Conservation (phyloP, 2,797 vertebrate genomes). For the Ctenopoma kingsleyae region DNA sequence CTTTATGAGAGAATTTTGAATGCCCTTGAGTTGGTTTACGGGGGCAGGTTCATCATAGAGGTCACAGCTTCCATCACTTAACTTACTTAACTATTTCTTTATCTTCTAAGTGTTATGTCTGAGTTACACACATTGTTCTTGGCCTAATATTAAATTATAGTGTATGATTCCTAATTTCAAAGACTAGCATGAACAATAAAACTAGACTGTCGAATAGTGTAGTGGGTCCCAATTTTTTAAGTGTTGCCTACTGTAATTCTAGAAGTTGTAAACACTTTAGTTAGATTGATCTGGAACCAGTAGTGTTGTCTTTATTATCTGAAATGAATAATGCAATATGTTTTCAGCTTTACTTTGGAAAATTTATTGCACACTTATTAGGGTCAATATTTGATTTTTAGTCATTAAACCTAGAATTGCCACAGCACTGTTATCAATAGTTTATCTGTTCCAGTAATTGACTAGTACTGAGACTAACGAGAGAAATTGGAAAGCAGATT, state of each 20-base stretch:
- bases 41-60: fast-evolving
- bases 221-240: background rate
- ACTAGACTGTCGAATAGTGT: background rate
- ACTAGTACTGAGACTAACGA: background rate
- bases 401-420: background rate
- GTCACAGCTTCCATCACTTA: background rate
- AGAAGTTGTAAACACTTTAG: too few species aligned
- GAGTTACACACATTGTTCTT: background rate
- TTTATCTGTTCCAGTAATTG: background rate
- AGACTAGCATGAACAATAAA: background rate
- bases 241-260: too few species aligned
- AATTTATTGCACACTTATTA: too few species aligned
- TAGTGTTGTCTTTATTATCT: background rate
- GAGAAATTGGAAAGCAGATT: background rate
- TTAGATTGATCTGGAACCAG: background rate
- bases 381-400: too few species aligned
- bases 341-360: too few species aligned
- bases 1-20: background rate
- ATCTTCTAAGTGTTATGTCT: background rate
- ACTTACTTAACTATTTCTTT: background rate
- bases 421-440: background rate
- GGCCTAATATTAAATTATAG: background rate
- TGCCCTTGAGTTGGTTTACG: background rate
- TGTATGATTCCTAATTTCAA: background rate
- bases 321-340: background rate